Percentiles rank a stretch among this genome's conserved stretches.
phyloP scores from a whole-genome alignment of 2,113 vertebrate genomes.

The Notothenia rossii region DNA sequence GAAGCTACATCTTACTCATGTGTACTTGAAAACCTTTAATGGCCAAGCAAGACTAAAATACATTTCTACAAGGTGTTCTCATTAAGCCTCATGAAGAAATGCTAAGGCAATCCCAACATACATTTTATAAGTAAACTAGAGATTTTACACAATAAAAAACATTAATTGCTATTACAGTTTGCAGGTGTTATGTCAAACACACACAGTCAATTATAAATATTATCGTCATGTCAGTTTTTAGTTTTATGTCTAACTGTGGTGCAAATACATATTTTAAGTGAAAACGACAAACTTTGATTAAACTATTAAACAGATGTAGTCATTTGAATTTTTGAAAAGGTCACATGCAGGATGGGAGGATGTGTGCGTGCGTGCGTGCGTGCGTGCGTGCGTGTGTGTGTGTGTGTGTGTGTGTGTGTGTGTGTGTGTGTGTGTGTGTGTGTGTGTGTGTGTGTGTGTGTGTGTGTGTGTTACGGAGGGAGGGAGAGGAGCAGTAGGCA shows the following conservation, averaged over 20 bases:
- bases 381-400: constrained; percentile 39
- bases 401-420: constrained; percentile 12
- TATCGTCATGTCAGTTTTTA: neutral
- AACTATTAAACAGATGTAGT: constrained; percentile 57
- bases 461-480: constrained; percentile 24
- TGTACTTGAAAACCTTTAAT: constrained; percentile 7
- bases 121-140: neutral
- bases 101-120: neutral
- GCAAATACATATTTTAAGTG: constrained; percentile 23
- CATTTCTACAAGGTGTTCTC: neutral
- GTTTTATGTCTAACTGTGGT: neutral
- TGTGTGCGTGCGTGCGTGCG: neutral
- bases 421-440: constrained; percentile 33
- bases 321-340: constrained; percentile 72
- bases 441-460: constrained; percentile 39
- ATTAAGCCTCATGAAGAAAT: neutral
- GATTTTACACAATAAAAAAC: neutral
- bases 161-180: neutral
- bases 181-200: neutral
- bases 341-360: constrained; percentile 59
- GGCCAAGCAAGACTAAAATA: neutral
- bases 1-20: neutral
- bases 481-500: constrained; percentile 52
- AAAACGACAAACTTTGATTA: constrained; percentile 41
- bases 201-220: neutral